Conservation (phyloP, 2,888 invertebrate species). For the Eurytoma californica region DNA sequence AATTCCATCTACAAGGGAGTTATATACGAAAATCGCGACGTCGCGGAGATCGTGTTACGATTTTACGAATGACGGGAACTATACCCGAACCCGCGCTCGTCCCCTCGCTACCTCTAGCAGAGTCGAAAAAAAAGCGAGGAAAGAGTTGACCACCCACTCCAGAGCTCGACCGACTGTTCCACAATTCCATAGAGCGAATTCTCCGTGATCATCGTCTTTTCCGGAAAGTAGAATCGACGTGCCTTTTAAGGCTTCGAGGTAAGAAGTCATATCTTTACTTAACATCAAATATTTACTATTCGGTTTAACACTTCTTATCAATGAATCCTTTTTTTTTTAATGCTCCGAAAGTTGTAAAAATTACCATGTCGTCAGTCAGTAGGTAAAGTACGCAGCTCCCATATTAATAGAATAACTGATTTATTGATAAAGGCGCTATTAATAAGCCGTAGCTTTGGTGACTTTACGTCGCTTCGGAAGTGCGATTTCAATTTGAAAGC, state of each 20-base stretch:
- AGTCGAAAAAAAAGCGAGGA: neutral
- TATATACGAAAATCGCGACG: neutral
- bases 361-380: neutral
- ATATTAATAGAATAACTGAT: slow-evolving; percentile 50
- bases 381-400: slow-evolving; percentile 14
- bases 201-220: neutral
- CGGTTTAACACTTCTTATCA: neutral
- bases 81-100: neutral
- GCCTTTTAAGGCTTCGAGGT: slow-evolving; percentile 32
- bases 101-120: neutral
- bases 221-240: neutral
- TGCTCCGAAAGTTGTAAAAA: neutral
- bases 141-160: neutral
- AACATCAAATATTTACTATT: neutral
- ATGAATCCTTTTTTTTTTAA: neutral
- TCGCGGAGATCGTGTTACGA: slow-evolving; percentile 14
- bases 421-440: slow-evolving; percentile 47
- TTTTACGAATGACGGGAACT: slow-evolving; percentile 22
- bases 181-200: slow-evolving; percentile 11
- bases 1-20: slow-evolving; percentile 26
- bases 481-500: slow-evolving; percentile 24
- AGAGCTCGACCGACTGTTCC: slow-evolving; percentile 14
- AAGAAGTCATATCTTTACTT: neutral
- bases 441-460: slow-evolving; percentile 37
- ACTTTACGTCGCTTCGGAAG: slow-evolving; percentile 2